Evolutionary conservation across 2,113 vertebrate species (phyloP), one percentile per base, ranked within the genome.

Genomic region (Cephalopholis sonnerati): DNA sequence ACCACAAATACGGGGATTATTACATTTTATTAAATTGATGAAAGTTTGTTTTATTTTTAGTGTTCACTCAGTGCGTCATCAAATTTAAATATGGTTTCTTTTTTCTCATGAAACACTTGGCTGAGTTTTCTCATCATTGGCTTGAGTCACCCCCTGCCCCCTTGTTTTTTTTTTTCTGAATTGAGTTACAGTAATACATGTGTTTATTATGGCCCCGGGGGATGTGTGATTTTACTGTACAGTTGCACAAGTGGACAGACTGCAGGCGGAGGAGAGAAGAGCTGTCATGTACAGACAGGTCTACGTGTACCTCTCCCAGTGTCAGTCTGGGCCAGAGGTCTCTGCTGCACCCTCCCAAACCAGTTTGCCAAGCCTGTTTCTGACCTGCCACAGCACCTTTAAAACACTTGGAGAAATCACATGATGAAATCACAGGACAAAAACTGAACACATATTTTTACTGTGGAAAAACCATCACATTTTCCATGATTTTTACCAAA

Each of bases 401-500:
- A 54, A 74, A 80, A 39, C 63, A 66, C 32, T 32, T 20, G 0
- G 39, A 58, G 65, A 70, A 85, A 65, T 78, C 75, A 82, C 68
- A 72, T 39, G 17, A 76, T 68, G 54, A 57, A 83, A 27, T 65
- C 59, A 15, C 9, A 10, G 24, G 20, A 73, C 15, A 22, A 77
- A 74, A 74, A 39, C 53, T 18, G 13, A 71, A 22, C 16, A 7
- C 44, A 22, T 29, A 20, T 80, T n/a, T 7, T 64, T 61, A 27
- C 27, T 63, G 64, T 59, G 59, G 65, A 6, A 64, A 39, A 57
- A 29, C 32, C 74, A 50, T 77, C 62, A 54, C 57, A 50, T 72
- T 90, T 90, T 84, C 86, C 85, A 80, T 72, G 41, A 74, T 70
- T 85, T 85, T 68, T 0, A 50, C 82, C 65, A 77, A 77, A 74